Evolutionary conservation across 2,113 vertebrate species (phyloP).

Genomic region (Erythrocercus mccallii): DNA sequence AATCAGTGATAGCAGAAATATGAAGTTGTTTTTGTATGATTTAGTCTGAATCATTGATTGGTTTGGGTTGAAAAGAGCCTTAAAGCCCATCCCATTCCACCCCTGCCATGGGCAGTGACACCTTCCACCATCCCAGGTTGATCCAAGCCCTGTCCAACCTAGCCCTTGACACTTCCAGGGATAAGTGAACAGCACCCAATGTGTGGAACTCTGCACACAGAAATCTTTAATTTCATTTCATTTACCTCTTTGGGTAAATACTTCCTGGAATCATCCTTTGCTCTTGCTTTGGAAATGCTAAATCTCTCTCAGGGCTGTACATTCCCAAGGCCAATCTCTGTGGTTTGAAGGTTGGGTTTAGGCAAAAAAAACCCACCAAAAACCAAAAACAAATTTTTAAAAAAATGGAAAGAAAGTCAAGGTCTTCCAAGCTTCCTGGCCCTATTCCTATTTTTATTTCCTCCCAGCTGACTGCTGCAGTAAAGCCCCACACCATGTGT

Average conservation of each 20-base stretch:
- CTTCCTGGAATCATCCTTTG: background rate
- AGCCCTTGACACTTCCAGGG: background rate
- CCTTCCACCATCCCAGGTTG: background rate
- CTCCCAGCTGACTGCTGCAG: background rate
- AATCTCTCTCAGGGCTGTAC: background rate
- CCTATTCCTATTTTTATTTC: background rate
- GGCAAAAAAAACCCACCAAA: background rate
- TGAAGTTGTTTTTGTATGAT: background rate
- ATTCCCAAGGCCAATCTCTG: background rate
- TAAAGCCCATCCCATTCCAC: too few relatives aligned
- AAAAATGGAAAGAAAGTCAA: background rate
- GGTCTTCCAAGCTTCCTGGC: background rate
- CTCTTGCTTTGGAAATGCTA: background rate
- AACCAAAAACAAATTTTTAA: too few relatives aligned
- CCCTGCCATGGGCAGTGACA: background rate
- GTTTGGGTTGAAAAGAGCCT: background rate
- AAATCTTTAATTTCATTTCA: background rate
- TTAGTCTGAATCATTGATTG: background rate
- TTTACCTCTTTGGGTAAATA: background rate
- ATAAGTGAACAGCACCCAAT: background rate
- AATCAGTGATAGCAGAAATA: background rate
- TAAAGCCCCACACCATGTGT: background rate
- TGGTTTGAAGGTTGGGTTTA: background rate
- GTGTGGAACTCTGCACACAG: background rate
- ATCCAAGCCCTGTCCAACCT: accelerated